These are phyloP conservation scores for Isoperla grammatica DNA, from an alignment of 2,888 invertebrate genomes.

Conservation along the genomic window DNA sequence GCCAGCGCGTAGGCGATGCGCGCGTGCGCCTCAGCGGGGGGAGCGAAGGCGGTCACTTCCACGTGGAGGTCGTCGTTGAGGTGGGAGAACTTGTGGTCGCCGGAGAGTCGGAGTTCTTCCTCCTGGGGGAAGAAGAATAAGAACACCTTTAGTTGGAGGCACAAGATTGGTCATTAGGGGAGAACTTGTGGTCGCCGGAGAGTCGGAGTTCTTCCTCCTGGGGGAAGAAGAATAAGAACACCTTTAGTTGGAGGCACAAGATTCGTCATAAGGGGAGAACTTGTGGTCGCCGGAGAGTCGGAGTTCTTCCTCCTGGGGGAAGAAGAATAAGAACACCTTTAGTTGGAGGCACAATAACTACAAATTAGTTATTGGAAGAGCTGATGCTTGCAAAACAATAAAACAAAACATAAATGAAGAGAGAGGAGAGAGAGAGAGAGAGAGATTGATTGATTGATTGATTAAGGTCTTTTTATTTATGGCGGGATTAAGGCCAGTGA, in stretches of 20 bases:
- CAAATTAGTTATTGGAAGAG: too few species aligned
- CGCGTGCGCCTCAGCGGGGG: conserved; percentile 85
- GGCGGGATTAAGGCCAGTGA: too few species aligned
- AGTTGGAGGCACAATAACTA: too few species aligned
- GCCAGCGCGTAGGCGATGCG: conserved; percentile 77
- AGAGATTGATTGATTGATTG: too few species aligned
- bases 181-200: conserved; percentile 85
- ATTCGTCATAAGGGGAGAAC: too few species aligned
- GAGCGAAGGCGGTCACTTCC: conserved; percentile 85
- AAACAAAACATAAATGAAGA: too few species aligned
- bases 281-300: conserved; percentile 86
- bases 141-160: conserved; percentile 87
- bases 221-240: conserved; percentile 15
- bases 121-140: conserved; percentile 53
- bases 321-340: too few species aligned
- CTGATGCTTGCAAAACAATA: too few species aligned
- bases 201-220: conserved; percentile 86
- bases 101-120: conserved; percentile 79
- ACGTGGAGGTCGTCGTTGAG: conserved; percentile 88
- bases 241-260: too few species aligned
- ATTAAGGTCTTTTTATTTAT: too few species aligned
- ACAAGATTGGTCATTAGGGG: conserved; percentile 83
- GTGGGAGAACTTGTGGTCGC: conserved; percentile 88
- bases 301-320: conserved; percentile 78
- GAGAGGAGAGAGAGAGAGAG: too few species aligned